Conservation (phyloP, 2,888 invertebrate genomes). For the Torymus auratus region DNA sequence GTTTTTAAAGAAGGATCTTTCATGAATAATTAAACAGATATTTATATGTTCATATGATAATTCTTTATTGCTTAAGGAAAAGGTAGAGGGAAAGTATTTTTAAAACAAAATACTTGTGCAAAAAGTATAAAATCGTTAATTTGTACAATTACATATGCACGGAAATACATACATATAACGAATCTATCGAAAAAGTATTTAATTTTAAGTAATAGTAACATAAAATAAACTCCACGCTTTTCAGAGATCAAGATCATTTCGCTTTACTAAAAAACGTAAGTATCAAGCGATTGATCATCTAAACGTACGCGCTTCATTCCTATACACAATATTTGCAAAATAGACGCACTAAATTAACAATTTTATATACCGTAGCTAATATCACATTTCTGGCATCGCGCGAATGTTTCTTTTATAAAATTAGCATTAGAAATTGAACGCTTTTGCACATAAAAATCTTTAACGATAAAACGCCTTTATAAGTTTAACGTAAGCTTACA, state of each 20-base stretch:
- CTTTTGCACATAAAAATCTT: conserved; percentile 54
- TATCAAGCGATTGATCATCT: conserved; percentile 39
- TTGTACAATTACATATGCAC: conserved; percentile 69
- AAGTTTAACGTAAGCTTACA: conserved; percentile 46
- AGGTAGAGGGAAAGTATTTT: conserved; percentile 70
- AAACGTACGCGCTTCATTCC: conserved; percentile 31
- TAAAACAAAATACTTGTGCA: conserved; percentile 75
- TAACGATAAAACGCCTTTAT: conserved; percentile 29
- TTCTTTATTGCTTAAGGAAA: conserved; percentile 47
- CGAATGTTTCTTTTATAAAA: conserved; percentile 40
- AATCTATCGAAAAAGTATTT: conserved; percentile 66
- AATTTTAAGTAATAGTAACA: conserved; percentile 63
- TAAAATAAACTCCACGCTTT: conserved; percentile 71
- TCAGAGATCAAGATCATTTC: conserved; percentile 69
- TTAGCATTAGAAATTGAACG: conserved; percentile 27
- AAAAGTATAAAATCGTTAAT: conserved; percentile 70
- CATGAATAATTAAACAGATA: too few species aligned
- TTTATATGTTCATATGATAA: conserved; percentile 10
- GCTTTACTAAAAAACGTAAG: conserved; percentile 36
- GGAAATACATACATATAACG: conserved; percentile 64
- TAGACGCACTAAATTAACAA: conserved; percentile 60
- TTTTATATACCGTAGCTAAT: conserved; percentile 72
- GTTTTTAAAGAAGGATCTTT: too few species aligned
- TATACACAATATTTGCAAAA: conserved; percentile 44
- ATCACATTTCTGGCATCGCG: conserved; percentile 72